Conservation (phyloP, 2,113 vertebrate genomes). For the Actinemys pallida region DNA sequence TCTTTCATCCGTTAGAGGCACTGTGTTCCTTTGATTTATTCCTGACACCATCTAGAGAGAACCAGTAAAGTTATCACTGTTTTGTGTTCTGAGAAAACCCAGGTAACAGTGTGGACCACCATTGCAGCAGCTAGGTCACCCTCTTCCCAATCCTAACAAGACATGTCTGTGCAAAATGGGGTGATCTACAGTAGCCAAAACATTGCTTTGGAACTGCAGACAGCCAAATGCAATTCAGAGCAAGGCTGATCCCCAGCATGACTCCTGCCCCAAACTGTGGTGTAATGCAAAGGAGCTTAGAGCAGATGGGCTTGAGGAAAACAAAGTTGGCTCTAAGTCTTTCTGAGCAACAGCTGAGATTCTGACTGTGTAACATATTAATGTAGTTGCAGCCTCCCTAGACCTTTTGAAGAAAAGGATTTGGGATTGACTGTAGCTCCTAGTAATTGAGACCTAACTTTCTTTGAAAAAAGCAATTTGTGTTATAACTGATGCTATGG, state of each 20-base stretch:
- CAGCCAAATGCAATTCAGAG: background rate
- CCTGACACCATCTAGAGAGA: too few species aligned
- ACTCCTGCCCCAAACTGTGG: background rate
- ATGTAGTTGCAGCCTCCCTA: background rate
- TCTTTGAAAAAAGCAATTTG: accelerated
- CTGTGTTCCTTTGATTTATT: too few species aligned
- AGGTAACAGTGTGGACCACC: background rate
- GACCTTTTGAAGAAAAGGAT: background rate
- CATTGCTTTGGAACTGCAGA: accelerated
- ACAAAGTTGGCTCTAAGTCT: background rate
- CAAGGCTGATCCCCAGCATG: accelerated
- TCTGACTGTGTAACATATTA: background rate
- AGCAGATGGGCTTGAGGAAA: background rate
- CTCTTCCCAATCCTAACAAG: background rate
- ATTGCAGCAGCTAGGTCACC: background rate
- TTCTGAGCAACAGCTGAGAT: background rate
- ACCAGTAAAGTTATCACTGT: too few species aligned
- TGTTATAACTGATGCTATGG: background rate
- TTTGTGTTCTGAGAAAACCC: too few species aligned
- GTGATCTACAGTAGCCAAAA: background rate
- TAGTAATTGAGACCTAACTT: background rate
- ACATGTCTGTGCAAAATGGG: background rate
- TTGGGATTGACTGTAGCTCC: background rate
- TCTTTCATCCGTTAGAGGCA: too few species aligned
- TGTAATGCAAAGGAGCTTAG: background rate